Evolutionary conservation across 2,113 vertebrate species (phyloP).

Genomic region (Gopherus flavomarginatus): DNA sequence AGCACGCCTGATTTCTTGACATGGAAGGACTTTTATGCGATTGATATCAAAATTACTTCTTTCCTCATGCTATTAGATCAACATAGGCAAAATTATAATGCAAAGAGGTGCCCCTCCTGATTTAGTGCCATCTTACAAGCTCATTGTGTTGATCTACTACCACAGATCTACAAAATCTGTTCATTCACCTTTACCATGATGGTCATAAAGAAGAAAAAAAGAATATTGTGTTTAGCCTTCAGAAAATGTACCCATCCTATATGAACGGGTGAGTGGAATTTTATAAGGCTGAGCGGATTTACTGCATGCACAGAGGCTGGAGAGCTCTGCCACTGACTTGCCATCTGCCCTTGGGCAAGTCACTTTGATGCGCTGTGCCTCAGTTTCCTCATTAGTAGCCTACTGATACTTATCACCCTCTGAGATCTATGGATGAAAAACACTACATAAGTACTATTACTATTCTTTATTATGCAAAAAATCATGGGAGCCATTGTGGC

Average conservation of each 20-base stretch:
- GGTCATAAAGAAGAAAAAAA: background rate
- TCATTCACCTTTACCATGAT: accelerated
- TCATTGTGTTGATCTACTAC: background rate
- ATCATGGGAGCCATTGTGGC: background rate
- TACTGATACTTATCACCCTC: background rate
- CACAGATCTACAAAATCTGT: background rate
- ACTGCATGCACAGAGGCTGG: background rate
- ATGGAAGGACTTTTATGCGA: background rate
- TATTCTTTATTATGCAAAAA: background rate
- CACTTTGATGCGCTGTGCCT: background rate
- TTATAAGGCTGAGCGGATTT: background rate
- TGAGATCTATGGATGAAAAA: background rate
- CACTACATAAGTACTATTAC: background rate
- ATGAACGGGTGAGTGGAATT: background rate
- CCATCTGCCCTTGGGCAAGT: background rate
- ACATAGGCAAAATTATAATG: background rate
- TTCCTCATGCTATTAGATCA: background rate
- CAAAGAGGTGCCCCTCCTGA: background rate
- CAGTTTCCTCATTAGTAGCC: background rate
- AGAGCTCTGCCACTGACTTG: background rate
- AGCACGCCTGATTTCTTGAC: background rate
- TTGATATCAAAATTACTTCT: background rate
- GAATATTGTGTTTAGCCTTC: background rate
- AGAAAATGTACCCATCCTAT: background rate
- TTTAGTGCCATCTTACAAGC: background rate